Conservation (phyloP, 2,113 vertebrate species). For the Notiomystis cincta region DNA sequence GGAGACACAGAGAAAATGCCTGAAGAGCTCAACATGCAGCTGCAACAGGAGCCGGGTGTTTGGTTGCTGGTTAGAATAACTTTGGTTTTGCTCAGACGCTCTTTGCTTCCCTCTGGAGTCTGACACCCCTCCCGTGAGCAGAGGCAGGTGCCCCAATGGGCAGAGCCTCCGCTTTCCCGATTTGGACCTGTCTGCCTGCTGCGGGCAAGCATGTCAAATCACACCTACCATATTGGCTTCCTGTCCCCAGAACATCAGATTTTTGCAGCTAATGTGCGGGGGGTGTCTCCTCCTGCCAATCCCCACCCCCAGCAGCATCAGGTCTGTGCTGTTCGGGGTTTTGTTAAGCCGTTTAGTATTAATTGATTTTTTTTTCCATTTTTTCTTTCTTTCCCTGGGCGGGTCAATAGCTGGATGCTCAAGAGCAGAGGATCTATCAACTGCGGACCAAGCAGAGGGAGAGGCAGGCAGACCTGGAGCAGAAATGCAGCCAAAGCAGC, state of each 20-base stretch:
- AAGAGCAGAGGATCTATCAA: constrained; percentile 87
- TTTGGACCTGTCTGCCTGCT: constrained; percentile 23
- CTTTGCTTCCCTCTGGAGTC: neutral
- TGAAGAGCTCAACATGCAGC: neutral
- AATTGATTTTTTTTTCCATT: constrained; percentile 91
- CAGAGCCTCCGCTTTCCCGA: constrained; percentile 9
- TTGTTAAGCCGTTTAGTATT: constrained; percentile 78
- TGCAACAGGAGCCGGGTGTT: neutral
- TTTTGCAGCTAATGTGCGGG: constrained; percentile 59
- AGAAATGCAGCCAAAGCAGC: constrained; percentile 68
- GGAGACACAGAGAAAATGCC: neutral
- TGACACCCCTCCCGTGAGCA: neutral
- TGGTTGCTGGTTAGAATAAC: neutral
- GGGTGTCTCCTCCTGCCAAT: constrained; percentile 65
- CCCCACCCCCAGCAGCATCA: constrained; percentile 65
- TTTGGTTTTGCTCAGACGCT: neutral
- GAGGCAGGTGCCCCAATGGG: neutral
- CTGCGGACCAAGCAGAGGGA: constrained; percentile 80
- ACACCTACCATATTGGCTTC: constrained; percentile 79
- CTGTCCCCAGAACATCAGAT: constrained; percentile 71
- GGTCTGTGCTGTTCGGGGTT: constrained; percentile 69
- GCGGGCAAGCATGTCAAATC: constrained; percentile 11
- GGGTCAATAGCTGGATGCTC: constrained; percentile 90
- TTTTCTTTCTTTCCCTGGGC: constrained; percentile 88
- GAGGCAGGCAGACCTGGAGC: constrained; percentile 77